phyloP scores from a whole-genome alignment of 2,113 vertebrate genomes.

The Psophia crepitans region DNA sequence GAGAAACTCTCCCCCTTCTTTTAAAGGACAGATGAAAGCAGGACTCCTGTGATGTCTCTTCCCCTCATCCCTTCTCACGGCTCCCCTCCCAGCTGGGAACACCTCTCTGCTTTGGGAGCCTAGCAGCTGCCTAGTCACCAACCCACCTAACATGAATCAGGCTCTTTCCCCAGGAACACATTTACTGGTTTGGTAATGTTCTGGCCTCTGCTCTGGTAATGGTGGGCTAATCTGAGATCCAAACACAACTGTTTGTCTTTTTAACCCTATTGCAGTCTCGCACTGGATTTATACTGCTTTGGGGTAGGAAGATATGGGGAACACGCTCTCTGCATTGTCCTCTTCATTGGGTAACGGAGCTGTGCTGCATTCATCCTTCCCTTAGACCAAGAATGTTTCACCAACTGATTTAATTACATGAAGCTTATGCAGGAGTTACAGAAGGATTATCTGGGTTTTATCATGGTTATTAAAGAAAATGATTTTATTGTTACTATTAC shows the following conservation, averaged over 20 bases:
- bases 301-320: not conserved
- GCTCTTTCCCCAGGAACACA: not conserved
- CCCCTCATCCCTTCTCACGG: not conserved
- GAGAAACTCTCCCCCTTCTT: not conserved
- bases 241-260: not conserved
- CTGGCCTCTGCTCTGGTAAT: not conserved
- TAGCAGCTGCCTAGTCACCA: not conserved
- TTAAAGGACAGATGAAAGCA: not conserved
- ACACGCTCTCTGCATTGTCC: rapidly evolving
- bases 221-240: not conserved
- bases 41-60: not conserved
- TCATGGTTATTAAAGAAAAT: constrained; percentile 45
- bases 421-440: constrained; percentile 34
- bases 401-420: constrained; percentile 36
- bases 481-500: constrained; percentile 32
- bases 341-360: not conserved
- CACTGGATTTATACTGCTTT: not conserved
- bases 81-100: not conserved
- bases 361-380: not conserved
- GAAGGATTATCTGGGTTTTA: constrained; percentile 56
- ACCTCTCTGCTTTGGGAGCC: not conserved
- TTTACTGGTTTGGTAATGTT: not conserved
- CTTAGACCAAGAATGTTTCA: not conserved
- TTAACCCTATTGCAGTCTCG: not conserved
- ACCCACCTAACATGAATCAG: not conserved